Evolutionary conservation across 1,140 invertebrate genomes (phyloP).

Genomic region (Zophobas morio): DNA sequence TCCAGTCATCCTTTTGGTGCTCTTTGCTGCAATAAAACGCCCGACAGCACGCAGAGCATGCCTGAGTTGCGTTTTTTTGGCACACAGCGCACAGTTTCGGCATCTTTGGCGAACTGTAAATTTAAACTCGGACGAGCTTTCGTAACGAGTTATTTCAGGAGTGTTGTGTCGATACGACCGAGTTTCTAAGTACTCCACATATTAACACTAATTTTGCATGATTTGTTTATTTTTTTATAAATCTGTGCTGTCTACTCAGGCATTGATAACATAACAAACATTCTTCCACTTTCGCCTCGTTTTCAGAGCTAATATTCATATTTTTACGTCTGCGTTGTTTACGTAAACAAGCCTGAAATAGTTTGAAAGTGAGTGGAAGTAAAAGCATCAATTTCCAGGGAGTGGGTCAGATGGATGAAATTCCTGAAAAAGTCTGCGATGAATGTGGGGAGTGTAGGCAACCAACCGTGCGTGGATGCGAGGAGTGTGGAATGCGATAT

Average conservation of each 20-base stretch:
- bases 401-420: slow-evolving; percentile 20
- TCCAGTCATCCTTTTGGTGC: slow-evolving; percentile 81
- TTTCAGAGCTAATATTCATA: neutral
- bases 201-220: slow-evolving; percentile 22
- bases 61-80: slow-evolving; percentile 70
- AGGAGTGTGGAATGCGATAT: neutral
- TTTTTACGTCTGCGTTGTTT: neutral
- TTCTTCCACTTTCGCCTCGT: slow-evolving; percentile 4
- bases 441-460: neutral
- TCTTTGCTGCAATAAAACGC: slow-evolving; percentile 80
- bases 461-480: neutral
- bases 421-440: slow-evolving; percentile 1
- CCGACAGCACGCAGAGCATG: slow-evolving; percentile 76
- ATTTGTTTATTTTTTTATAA: neutral
- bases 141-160: neutral
- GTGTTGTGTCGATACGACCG: too few relatives aligned
- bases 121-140: slow-evolving; percentile 3
- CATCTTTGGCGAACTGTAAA: slow-evolving; percentile 13
- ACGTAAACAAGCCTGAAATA: slow-evolving; percentile 18
- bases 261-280: slow-evolving; percentile 8
- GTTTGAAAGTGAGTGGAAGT: neutral
- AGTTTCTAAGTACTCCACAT: too few relatives aligned
- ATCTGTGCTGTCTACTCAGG: slow-evolving; percentile 6
- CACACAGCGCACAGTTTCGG: slow-evolving; percentile 70
- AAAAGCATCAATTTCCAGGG: slow-evolving; percentile 1